Percentiles rank a stretch among this genome's conserved stretches.
These are phyloP conservation scores for Thunnus albacares DNA, from an alignment of 2,797 vertebrate species.

Conservation along the genomic window DNA sequence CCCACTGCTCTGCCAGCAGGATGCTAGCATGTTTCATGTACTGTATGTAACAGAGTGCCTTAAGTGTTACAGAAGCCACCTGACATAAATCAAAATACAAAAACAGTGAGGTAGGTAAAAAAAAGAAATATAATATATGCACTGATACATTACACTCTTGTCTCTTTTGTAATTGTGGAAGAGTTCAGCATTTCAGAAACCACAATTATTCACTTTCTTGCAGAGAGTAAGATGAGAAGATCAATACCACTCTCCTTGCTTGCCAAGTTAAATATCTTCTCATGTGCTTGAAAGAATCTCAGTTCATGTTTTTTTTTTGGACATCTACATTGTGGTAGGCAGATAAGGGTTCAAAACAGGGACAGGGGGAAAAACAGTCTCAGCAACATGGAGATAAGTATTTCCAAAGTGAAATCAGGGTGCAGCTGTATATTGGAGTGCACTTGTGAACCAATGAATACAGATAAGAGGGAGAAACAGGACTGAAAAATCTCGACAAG, in stretches of 20 bases:
- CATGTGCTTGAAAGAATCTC: conserved; percentile 50
- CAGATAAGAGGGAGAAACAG: conserved; percentile 56
- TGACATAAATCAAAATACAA: too few species aligned
- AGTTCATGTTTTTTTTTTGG: conserved; percentile 23
- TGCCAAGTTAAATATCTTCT: conserved; percentile 65
- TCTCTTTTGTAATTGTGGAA: too few species aligned
- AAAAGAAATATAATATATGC: too few species aligned
- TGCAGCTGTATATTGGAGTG: conserved; percentile 12
- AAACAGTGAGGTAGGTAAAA: too few species aligned
- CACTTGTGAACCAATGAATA: conserved; percentile 11
- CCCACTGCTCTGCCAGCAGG: too few species aligned
- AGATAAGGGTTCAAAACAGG: conserved; percentile 59
- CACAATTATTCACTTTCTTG: too few species aligned
- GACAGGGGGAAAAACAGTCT: background rate
- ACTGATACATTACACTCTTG: too few species aligned
- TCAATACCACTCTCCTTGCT: conserved; percentile 26
- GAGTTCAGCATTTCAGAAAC: too few species aligned
- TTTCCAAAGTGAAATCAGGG: conserved; percentile 48
- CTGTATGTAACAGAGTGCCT: too few species aligned
- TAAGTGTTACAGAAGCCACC: too few species aligned
- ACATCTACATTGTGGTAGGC: conserved; percentile 25
- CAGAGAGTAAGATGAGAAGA: too few species aligned
- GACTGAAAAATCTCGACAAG: conserved; percentile 54
- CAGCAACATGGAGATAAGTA: conserved; percentile 22
- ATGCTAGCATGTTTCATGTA: too few species aligned